A percentile compares a stretch with the other conserved stretches of the same genome.
Conservation (phyloP, 1,140 invertebrate species). For the Drosophila dunni region DNA sequence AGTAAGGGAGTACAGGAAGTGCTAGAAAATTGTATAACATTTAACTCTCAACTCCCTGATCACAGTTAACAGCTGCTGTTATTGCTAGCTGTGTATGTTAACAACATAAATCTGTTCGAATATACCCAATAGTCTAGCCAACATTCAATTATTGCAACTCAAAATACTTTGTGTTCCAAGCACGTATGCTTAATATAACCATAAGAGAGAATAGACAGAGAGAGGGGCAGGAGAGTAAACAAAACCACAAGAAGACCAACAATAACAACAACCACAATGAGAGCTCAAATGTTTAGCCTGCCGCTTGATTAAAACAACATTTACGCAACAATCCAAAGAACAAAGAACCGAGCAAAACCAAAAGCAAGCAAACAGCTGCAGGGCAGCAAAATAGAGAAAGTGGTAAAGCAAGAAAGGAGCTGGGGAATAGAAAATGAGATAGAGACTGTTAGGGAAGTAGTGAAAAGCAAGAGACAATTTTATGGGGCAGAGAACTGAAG, state of each 20-base stretch:
- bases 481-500: neutral
- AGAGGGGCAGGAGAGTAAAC: neutral
- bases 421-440: constrained; percentile 1
- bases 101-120: constrained; percentile 1
- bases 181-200: constrained; percentile 20
- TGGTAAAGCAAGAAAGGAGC: neutral
- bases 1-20: no score
- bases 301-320: constrained; percentile 66
- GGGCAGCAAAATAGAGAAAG: constrained; percentile 27
- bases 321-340: constrained; percentile 58
- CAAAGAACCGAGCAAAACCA: constrained; percentile 50
- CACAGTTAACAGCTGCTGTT: constrained; percentile 1
- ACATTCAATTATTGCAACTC: neutral
- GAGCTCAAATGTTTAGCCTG: constrained; percentile 51
- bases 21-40: neutral
- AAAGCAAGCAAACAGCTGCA: constrained; percentile 57
- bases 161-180: constrained; percentile 16
- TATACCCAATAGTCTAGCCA: neutral
- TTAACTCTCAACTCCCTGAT: neutral
- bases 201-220: neutral
- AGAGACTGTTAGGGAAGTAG: neutral
- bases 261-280: constrained; percentile 28
- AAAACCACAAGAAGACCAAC: neutral
- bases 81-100: neutral
- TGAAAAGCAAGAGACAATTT: constrained; percentile 33